Conservation (phyloP, 2,888 invertebrate species). For the Dione vanillae region DNA sequence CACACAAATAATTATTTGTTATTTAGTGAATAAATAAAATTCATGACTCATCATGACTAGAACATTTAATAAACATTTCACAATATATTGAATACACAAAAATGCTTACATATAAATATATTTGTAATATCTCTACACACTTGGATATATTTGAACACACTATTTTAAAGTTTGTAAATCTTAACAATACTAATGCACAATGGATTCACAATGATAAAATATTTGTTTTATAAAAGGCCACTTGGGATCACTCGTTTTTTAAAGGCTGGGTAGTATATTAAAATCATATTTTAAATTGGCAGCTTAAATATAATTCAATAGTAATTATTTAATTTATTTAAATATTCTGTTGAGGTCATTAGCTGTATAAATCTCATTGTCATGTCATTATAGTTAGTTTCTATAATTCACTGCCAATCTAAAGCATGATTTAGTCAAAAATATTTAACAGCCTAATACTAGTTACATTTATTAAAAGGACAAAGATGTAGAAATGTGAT, state of each 20-base stretch:
- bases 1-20: too few species aligned
- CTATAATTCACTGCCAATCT: conserved; percentile 8
- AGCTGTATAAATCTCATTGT: neutral
- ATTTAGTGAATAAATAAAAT: conserved; percentile 52
- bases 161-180: conserved; percentile 46
- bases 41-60: conserved; percentile 46
- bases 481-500: neutral
- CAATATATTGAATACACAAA: conserved; percentile 30
- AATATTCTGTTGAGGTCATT: neutral
- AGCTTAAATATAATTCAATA: neutral
- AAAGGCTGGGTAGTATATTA: conserved; percentile 21
- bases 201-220: conserved; percentile 62
- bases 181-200: conserved; percentile 60
- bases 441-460: conserved; percentile 1
- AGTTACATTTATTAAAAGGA: conserved; percentile 7
- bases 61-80: conserved; percentile 42
- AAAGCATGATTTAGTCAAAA: neutral
- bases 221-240: conserved; percentile 71
- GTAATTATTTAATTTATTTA: neutral
- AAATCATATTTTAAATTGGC: conserved; percentile 14
- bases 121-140: conserved; percentile 19
- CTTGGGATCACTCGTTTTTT: conserved; percentile 64
- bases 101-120: conserved; percentile 21
- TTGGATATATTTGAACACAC: conserved; percentile 32
- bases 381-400: neutral